phyloP scores from a whole-genome alignment of 2,797 vertebrate genomes.

The Brotula barbata region DNA sequence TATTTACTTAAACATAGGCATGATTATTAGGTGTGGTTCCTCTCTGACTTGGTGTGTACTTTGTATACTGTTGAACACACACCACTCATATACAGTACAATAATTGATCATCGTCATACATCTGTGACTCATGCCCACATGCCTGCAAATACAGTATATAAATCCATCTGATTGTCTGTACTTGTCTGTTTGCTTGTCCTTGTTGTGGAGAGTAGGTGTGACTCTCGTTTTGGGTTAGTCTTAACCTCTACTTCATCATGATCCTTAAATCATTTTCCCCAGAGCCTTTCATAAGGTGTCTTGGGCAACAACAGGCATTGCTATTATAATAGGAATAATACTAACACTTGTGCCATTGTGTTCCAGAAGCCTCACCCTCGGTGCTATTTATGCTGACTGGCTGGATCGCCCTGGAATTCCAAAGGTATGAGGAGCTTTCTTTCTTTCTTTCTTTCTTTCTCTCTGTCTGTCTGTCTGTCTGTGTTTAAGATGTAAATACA shows the following conservation, averaged over 20 bases:
- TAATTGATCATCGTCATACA: constrained; percentile 19
- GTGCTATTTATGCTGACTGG: constrained; percentile 88
- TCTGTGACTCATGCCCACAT: constrained; percentile 2
- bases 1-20: constrained; percentile 41
- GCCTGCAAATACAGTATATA: constrained; percentile 19
- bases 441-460: constrained; percentile 17
- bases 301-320: constrained; percentile 64
- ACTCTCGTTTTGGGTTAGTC: constrained; percentile 59
- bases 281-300: constrained; percentile 54
- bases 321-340: constrained; percentile 68
- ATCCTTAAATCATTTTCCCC: constrained; percentile 57
- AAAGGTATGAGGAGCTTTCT: constrained; percentile 78
- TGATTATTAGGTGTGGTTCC: constrained; percentile 37
- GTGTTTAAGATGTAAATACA: neutral
- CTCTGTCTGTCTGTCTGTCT: neutral
- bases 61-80: constrained; percentile 34
- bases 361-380: constrained; percentile 85
- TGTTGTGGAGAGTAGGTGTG: constrained; percentile 58
- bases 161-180: constrained; percentile 45
- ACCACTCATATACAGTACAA: neutral
- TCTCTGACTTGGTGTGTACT: constrained; percentile 28
- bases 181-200: constrained; percentile 47
- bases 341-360: constrained; percentile 72
- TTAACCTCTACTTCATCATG: constrained; percentile 37
- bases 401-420: constrained; percentile 91